A percentile compares a stretch with the other conserved stretches of the same genome.
phyloP scores from a whole-genome alignment of 2,888 invertebrate genomes.

The Drosophila kuntzei region DNA sequence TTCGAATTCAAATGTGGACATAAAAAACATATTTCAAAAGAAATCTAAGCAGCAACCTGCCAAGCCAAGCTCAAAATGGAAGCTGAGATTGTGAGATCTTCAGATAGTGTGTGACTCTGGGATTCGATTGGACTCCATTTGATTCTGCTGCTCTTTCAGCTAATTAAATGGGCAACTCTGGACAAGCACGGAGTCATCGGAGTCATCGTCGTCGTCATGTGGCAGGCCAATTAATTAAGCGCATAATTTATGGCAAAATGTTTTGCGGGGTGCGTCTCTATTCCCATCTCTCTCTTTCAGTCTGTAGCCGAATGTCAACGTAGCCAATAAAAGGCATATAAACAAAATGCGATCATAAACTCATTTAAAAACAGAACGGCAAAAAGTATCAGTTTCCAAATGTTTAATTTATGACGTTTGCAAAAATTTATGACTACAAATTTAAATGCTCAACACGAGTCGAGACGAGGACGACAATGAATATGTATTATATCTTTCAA shows the following conservation, averaged over 20 bases:
- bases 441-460: constrained; percentile 67
- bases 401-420: constrained; percentile 79
- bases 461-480: constrained; percentile 57
- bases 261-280: constrained; percentile 21
- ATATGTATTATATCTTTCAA: constrained; percentile 67
- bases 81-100: constrained; percentile 23
- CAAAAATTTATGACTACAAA: constrained; percentile 75
- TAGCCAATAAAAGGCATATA: constrained; percentile 57
- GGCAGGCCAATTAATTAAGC: constrained; percentile 83
- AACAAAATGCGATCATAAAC: constrained; percentile 49
- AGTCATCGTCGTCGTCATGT: constrained; percentile 51
- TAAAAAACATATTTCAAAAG: constrained; percentile 58
- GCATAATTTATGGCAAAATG: constrained; percentile 80
- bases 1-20: constrained; percentile 47
- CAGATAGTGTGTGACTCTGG: background rate
- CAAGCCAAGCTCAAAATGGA: constrained; percentile 13
- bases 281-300: background rate
- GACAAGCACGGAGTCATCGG: constrained; percentile 25
- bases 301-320: constrained; percentile 43
- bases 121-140: constrained; percentile 1
- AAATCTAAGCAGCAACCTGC: constrained; percentile 61
- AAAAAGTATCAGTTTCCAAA: constrained; percentile 74
- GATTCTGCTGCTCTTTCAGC: constrained; percentile 25
- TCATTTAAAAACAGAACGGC: constrained; percentile 43
- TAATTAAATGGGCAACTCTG: constrained; percentile 69